phyloP scores from a whole-genome alignment of 2,113 vertebrate genomes.

The Eurystomus gularis region DNA sequence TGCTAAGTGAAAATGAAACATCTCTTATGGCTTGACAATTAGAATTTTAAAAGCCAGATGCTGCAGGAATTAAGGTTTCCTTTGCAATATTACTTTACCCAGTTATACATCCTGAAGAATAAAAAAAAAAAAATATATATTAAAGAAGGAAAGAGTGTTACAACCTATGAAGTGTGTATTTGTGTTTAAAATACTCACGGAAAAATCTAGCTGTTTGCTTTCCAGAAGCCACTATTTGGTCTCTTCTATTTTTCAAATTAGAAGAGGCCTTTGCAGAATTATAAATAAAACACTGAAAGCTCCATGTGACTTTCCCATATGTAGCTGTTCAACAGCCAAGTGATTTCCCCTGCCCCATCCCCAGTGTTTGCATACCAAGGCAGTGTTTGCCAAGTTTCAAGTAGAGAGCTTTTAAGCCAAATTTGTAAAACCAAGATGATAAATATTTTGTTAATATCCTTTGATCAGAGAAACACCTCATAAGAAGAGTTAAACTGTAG shows the following conservation, averaged over 20 bases:
- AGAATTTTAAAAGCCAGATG: not conserved
- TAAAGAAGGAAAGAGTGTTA: not conserved
- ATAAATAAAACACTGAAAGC: conserved; percentile 42
- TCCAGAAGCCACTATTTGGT: conserved; percentile 12
- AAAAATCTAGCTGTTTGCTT: conserved; percentile 23
- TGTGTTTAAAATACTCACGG: conserved; percentile 10
- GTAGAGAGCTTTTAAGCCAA: not conserved
- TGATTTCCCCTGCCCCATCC: conserved; percentile 7
- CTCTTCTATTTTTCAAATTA: conserved; percentile 22
- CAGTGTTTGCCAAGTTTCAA: conserved; percentile 23
- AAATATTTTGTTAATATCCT: not conserved
- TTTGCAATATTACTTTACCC: not conserved
- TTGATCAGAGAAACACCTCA: not conserved
- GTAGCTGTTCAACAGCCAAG: conserved; percentile 50
- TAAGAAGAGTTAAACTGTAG: not conserved
- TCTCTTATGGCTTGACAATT: not conserved
- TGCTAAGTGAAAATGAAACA: conserved; percentile 17
- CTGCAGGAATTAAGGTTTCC: not conserved
- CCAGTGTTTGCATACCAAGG: conserved; percentile 32
- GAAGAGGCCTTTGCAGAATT: conserved; percentile 43
- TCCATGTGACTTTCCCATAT: conserved; percentile 53
- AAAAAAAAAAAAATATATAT: not conserved
- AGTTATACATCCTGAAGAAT: not conserved
- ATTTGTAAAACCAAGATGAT: not conserved
- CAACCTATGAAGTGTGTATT: not conserved